Evolutionary conservation across 2,888 invertebrate species (phyloP).

Genomic region (Malthinus flaveolus): DNA sequence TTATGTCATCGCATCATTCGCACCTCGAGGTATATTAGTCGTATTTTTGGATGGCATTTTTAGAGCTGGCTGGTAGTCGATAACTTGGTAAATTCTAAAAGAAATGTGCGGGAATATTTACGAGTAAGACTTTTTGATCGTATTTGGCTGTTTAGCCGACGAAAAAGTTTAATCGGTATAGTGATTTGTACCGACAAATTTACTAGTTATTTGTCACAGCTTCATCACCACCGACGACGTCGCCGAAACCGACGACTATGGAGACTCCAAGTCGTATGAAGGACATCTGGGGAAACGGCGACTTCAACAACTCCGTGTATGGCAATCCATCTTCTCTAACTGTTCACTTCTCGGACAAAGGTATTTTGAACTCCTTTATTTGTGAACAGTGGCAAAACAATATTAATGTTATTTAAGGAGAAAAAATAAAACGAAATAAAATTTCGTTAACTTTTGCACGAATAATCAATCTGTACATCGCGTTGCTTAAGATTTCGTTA

Average conservation of each 20-base stretch:
- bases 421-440: neutral
- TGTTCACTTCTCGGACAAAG: constrained; percentile 62
- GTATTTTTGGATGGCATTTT: no score
- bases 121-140: no score
- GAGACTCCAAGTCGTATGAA: constrained; percentile 56
- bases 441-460: no score
- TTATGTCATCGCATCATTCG: no score
- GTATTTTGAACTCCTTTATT: constrained; percentile 45
- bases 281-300: constrained; percentile 54
- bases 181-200: constrained; percentile 25
- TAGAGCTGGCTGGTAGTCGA: no score
- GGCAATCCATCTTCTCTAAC: constrained; percentile 67
- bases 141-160: no score
- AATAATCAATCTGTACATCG: constrained; percentile 32
- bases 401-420: constrained; percentile 19
- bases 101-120: neutral
- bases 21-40: no score
- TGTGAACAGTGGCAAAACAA: constrained; percentile 34
- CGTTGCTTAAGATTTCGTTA: constrained; percentile 29
- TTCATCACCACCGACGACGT: constrained; percentile 80
- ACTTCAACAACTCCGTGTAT: constrained; percentile 63
- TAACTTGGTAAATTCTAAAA: no score
- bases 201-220: constrained; percentile 60
- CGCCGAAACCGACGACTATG: constrained; percentile 74
- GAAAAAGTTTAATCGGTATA: constrained; percentile 5